Base-by-base conservation (phyloP, 2,113 vertebrate genomes). In the Anolis carolinensis region DNA sequence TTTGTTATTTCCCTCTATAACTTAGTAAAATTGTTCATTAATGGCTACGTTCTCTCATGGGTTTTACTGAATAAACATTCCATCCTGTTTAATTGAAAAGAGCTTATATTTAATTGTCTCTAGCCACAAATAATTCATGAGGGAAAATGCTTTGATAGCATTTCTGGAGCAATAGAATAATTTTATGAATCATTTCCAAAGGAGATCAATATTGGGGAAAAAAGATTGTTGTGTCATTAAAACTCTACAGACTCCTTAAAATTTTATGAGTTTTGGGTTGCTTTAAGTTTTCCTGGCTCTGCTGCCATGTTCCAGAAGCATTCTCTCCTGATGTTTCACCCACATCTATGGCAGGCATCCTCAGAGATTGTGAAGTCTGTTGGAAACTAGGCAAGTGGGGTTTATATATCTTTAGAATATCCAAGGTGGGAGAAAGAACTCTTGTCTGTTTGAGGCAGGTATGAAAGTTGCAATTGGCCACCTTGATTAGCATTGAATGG, bases 251-350 rank as follows among this genome's bases (percentile, higher is more conserved):
- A 52, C 16, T 84, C 30, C 68, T 79, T 74, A 72, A 84, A 32
- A 50, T 39, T 84, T 75, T 79, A 84, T 84, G 23, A 36, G 83
- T 59, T 80, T 74, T 67, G 25, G n/a, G n/a, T n/a, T n/a, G n/a
- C n/a, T n/a, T n/a, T n/a, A n/a, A n/a, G n/a, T n/a, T n/a, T n/a
- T n/a, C n/a, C n/a, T n/a, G n/a, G n/a, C n/a, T n/a, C n/a, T n/a
- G n/a, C n/a, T n/a, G n/a, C n/a, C n/a, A n/a, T n/a, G n/a, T n/a
- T n/a, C n/a, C n/a, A n/a, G n/a, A n/a, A n/a, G n/a, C n/a, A n/a
- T n/a, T n/a, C n/a, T n/a, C n/a, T n/a, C n/a, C n/a, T n/a, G n/a
- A n/a, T n/a, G n/a, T n/a, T n/a, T n/a, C n/a, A n/a, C n/a, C n/a
- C n/a, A n/a, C n/a, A n/a, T n/a, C n/a, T n/a, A n/a, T n/a, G n/a